Percentiles rank a stretch among this genome's conserved stretches.
Conservation (phyloP, 2,113 vertebrate species). For the Marmota monax region DNA sequence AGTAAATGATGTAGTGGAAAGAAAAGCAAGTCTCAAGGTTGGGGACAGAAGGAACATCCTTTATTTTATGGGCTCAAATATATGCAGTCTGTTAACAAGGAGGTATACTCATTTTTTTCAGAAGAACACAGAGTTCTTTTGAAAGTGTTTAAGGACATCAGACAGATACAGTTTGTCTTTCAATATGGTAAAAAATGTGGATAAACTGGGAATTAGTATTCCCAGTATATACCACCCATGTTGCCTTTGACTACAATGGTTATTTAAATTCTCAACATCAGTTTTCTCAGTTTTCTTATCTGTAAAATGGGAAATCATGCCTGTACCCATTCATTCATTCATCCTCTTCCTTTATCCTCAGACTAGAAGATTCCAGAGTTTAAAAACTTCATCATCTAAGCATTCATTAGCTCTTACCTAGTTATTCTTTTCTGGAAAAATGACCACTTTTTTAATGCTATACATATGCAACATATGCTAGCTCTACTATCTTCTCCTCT, state of each 20-base stretch:
- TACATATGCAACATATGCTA: background rate
- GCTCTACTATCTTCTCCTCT: background rate
- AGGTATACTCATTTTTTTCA: background rate
- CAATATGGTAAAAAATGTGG: fast-evolving
- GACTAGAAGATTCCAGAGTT: background rate
- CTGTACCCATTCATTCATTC: background rate
- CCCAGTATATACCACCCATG: fast-evolving
- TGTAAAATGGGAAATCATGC: background rate
- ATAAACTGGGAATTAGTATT: background rate
- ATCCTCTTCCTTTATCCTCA: background rate
- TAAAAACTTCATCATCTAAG: background rate
- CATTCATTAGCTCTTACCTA: background rate
- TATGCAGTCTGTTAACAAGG: background rate
- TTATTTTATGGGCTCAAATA: background rate
- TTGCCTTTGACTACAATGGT: background rate
- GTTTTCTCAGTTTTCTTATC: background rate
- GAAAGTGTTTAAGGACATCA: background rate
- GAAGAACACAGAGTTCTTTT: background rate
- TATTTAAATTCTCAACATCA: background rate
- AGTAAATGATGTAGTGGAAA: background rate
- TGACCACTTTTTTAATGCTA: background rate
- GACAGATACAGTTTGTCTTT: background rate
- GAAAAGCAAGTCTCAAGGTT: background rate
- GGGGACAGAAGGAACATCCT: background rate
- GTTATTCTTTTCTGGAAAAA: background rate